Evolutionary conservation across 1,140 invertebrate species (phyloP), one percentile per base, ranked within the genome.

Genomic region (Ceratina australensis): DNA sequence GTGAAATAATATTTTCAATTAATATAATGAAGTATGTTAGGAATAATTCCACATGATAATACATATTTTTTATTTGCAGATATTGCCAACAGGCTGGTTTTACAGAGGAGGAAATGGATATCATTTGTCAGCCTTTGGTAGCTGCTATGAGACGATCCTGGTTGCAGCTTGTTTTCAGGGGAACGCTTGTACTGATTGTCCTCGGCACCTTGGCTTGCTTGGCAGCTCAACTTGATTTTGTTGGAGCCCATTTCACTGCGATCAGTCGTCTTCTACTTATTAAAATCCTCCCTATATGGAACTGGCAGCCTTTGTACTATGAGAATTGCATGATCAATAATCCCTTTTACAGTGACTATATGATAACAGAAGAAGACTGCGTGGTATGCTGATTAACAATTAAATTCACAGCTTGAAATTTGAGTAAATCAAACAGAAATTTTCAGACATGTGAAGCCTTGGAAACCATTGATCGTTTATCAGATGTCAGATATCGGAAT

Each of bases 281-380:
- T 18, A 95, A 95, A 91, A 84, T 96, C 12, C 87, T 96, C 13
- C 95, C 96, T 1, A 92, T 96, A 49, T 97, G 95, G 95, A 95
- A 97, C 85, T 97, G 96, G 96, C 95, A 95, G n/a, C 93, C 94
- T 10, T 88, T 96, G 18, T 96, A 96, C 84, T 95, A 96, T 85
- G 94, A 95, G 72, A 93, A 94, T 64, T 97, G 96, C 86, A 90
- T 97, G 79, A 93, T 97, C 57, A 93, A 94, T 50, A 95, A 94
- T 91, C 94, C 94, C 3, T 94, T 94, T 80, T 95, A 94, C 83
- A 93, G 91, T 47, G 92, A 92, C 42, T 92, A 93, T 22, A 86
- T 92, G 1, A 89, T 92, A 20, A 90, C 91, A 13, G 90, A 93
- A 72, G 93, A 94, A 66, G 94, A 95, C 82, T 95, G 94, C 77